Base-by-base conservation (phyloP, 2,888 invertebrate genomes). In the Notodonta dromedarius region DNA sequence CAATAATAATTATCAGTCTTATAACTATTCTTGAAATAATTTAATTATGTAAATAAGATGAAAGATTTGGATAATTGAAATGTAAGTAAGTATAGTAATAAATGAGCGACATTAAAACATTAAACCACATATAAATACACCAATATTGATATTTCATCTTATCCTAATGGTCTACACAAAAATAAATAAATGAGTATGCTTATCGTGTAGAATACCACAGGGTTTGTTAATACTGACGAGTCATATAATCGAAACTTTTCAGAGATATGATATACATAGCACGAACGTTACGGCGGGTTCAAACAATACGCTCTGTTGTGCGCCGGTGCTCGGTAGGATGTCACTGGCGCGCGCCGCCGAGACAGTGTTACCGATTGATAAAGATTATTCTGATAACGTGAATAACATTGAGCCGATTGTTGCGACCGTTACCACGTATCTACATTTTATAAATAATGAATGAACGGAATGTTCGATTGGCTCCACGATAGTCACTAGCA, bases 141-240 rank as follows among this genome's bases (percentile, higher is more conserved):
- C 63, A 42, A 73, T 13, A 73, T 82, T 82, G 81, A 85, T 85
- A 84, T 77, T 84, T 79, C 74, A 83, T 77, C 86, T 87, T 90
- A 90, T 61, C 70, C 88, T 90, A 89, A 79, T 75, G 74, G 79
- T 85, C 85, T 89, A 90, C 86, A 85, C 79, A 80, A 86, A 88
- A 87, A 76, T 78, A 80, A 82, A 82, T 76, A 70, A 67, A 65
- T 65, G 65, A 67, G 82, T 80, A 86, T 84, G 84, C 83, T 85
- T 89, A 87, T 74, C 65, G 74, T 73, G 71, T 83, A 83, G 75
- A 83, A 55, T 89, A 91, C 85, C 88, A 91, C 90, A 91, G 88
- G 85, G 84, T 87, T 84, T 73, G 74, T 86, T 91, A 92, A 92
- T 93, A 93, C 93, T 93, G 93, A 87, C 88, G 85, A 89, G 87